Conservation (phyloP, 1,140 invertebrate species). For the Capitella teleta region DNA sequence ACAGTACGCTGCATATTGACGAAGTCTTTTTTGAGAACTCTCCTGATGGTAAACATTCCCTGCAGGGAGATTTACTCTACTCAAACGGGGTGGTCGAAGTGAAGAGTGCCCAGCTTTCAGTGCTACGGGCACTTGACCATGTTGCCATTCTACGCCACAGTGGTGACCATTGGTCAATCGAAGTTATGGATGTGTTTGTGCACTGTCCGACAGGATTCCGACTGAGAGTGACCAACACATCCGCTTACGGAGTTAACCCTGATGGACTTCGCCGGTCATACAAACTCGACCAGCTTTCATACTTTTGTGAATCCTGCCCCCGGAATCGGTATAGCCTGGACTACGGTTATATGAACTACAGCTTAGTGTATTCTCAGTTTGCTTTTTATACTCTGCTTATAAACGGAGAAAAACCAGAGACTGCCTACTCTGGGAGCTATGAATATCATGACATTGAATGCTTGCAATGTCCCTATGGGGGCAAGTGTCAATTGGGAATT, state of each 20-base stretch:
- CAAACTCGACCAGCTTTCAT: conserved; percentile 11
- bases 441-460: conserved; percentile 9
- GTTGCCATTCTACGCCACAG: conserved; percentile 8
- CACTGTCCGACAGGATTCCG: conserved; percentile 10
- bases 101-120: not conserved
- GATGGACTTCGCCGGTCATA: conserved; percentile 6
- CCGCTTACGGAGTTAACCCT: conserved; percentile 5
- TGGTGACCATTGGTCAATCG: conserved; percentile 12
- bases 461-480: conserved; percentile 8
- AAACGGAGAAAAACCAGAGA: conserved; percentile 5
- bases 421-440: conserved; percentile 3
- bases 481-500: conserved; percentile 5
- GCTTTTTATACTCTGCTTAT: conserved; percentile 6
- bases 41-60: conserved; percentile 1
- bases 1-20: not conserved
- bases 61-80: conserved; percentile 11
- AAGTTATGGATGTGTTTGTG: conserved; percentile 6
- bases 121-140: conserved; percentile 3
- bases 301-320: conserved; percentile 10
- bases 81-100: conserved; percentile 10
- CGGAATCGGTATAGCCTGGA: conserved; percentile 11
- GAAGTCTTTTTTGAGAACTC: conserved; percentile 5
- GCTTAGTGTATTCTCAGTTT: not conserved
- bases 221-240: conserved; percentile 8
- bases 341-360: conserved; percentile 10